phyloP scores from a whole-genome alignment of 2,888 invertebrate genomes.

The Latrodectus elegans region DNA sequence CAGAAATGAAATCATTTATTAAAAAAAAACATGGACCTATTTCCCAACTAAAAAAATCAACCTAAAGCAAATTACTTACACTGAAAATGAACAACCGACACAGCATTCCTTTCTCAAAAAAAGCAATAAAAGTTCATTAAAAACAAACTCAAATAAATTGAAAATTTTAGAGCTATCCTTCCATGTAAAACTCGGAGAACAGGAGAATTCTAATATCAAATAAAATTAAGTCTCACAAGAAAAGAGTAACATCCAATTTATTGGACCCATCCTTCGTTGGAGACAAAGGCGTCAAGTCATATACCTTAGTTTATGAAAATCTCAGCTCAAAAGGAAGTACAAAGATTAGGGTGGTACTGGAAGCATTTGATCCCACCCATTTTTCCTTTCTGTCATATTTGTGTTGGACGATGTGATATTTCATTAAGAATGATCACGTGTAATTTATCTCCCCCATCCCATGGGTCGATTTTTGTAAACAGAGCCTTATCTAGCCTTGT shows the following conservation, averaged over 20 bases:
- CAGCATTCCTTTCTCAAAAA: too few relatives aligned
- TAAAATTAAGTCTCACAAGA: too few relatives aligned
- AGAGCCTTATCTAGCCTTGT: not conserved
- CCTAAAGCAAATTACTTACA: too few relatives aligned
- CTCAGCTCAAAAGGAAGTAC: constrained; percentile 21
- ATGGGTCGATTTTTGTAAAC: constrained; percentile 15
- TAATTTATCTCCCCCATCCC: not conserved
- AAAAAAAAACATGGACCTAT: too few relatives aligned
- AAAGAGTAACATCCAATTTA: not conserved
- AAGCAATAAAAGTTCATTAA: too few relatives aligned
- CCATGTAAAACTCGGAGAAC: too few relatives aligned
- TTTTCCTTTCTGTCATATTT: constrained; percentile 43
- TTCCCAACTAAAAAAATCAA: too few relatives aligned
- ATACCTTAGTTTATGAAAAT: constrained; percentile 43
- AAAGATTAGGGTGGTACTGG: constrained; percentile 17
- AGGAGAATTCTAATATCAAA: too few relatives aligned
- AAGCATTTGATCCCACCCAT: constrained; percentile 32
- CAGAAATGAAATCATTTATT: too few relatives aligned
- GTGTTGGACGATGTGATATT: constrained; percentile 34
- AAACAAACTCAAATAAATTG: too few relatives aligned
- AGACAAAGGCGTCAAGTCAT: constrained; percentile 5
- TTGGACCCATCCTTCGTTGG: not conserved
- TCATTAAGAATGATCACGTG: constrained; percentile 41
- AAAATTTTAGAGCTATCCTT: too few relatives aligned
- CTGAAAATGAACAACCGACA: too few relatives aligned